Evolutionary conservation across 2,113 vertebrate genomes (phyloP), one percentile per base, ranked within the genome.

Genomic region (Tachycineta bicolor): DNA sequence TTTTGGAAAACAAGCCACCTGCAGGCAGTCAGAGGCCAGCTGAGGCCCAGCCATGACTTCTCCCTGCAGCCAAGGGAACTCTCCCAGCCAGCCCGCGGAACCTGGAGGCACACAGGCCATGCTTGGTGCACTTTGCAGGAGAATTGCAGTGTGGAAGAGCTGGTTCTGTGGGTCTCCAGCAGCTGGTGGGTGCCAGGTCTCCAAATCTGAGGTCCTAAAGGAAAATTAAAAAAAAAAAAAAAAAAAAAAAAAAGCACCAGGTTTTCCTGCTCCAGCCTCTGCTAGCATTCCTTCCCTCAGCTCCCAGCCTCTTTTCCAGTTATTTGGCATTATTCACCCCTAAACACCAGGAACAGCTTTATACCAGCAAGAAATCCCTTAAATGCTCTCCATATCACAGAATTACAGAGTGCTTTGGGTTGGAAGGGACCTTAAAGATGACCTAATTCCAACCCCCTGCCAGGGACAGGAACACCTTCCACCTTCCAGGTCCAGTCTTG

Each of bases 81-180:
- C n/a, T 68, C 52, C 1, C 17, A 67, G 37, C 56, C 31, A 59
- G 19, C 19, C 49, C 65, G 9, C 0, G 0, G 52, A 37, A 15
- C 20, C 58, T 85, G 26, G 22, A 75, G 65, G 74, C 43, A 25
- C 43, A 26, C 21, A 80, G 23, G 14, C 26, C 28, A 1, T 5
- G 34, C 63, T 8, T 43, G 69, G 28, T 14, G 69, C 43, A 11
- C 37, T 81, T 2, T 46, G 63, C 46, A 41, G 70, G 46, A 60
- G 46, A 46, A n/a, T 0, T 58, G 9, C 15, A 16, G 2, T 0
- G 24, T 24, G 49, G n/a, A 55, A 26, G 2, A 20, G 21, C 1
- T 0, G 1, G 3, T 60, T 34, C 70, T 73, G n/a, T 11, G 17
- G n/a, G 33, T 7, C 15, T 17, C 28, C 41, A 60, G 49, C 14